These are phyloP conservation scores for Numenius arquata DNA, from an alignment of 2,113 vertebrate species.

Conservation along the genomic window DNA sequence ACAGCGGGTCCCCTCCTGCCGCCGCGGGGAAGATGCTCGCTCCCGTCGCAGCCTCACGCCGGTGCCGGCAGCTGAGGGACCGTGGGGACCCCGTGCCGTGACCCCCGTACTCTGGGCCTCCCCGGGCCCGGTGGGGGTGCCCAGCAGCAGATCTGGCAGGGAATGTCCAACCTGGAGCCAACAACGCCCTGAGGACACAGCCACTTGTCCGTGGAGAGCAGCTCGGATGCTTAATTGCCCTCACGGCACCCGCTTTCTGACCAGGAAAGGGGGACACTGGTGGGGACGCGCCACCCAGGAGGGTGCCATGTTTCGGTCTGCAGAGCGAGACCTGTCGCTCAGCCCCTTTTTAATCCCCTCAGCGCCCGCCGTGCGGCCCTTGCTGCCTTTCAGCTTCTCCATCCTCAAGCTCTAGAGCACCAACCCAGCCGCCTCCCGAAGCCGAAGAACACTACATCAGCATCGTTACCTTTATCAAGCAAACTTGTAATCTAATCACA, in stretches of 20 bases:
- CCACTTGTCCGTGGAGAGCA: rapidly evolving
- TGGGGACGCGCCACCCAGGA: not conserved
- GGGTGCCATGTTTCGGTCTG: not conserved
- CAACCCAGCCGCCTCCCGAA: rapidly evolving
- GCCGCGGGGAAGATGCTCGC: too few relatives aligned
- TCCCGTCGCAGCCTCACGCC: too few relatives aligned
- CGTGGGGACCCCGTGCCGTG: too few relatives aligned
- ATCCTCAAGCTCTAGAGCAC: not conserved
- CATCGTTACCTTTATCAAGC: rapidly evolving
- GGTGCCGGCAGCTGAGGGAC: not conserved
- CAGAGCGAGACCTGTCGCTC: too few relatives aligned
- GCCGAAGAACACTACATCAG: rapidly evolving
- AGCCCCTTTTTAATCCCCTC: not conserved
- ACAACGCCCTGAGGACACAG: not conserved
- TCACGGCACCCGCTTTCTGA: not conserved
- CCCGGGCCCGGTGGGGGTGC: not conserved
- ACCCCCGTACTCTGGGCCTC: not conserved
- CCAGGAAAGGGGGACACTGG: not conserved
- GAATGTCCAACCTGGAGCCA: not conserved
- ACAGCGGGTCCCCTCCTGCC: not conserved
- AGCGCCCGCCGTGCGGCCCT: not conserved
- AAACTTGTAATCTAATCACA: not conserved
- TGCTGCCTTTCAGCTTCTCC: rapidly evolving
- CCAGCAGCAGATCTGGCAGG: too few relatives aligned
- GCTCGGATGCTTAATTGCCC: not conserved